phyloP scores from a whole-genome alignment of 2,113 vertebrate species.

The Tauraco erythrolophus region DNA sequence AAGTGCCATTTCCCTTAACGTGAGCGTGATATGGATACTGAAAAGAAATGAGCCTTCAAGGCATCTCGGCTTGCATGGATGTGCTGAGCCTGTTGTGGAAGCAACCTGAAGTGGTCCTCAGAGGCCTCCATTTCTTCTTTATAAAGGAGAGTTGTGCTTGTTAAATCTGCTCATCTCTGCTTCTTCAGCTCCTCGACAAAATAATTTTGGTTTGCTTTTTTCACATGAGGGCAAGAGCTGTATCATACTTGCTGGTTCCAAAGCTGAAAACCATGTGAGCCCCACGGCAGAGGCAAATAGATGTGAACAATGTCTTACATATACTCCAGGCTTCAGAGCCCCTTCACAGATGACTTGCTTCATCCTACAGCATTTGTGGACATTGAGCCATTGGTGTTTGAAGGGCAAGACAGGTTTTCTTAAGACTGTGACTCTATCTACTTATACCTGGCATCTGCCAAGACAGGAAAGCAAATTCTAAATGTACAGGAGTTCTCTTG shows the following conservation, averaged over 20 bases:
- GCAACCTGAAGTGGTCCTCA: not conserved
- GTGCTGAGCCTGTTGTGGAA: not conserved
- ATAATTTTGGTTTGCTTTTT: not conserved
- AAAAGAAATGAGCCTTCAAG: not conserved
- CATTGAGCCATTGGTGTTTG: not conserved
- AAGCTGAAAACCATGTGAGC: not conserved
- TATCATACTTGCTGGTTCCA: not conserved
- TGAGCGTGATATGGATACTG: fast-evolving
- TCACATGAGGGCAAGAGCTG: not conserved
- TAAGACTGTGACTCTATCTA: not conserved
- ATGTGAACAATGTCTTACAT: not conserved
- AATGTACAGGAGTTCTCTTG: not conserved
- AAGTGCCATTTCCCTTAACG: not conserved
- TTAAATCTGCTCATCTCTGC: not conserved
- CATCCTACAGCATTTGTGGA: not conserved
- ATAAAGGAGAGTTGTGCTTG: not conserved
- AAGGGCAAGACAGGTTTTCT: not conserved
- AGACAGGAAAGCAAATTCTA: not conserved
- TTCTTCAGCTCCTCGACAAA: not conserved
- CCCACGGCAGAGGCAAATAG: not conserved
- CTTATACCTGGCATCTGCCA: not conserved
- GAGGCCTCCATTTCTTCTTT: not conserved
- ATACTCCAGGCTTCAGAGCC: not conserved
- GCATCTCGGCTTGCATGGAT: not conserved
- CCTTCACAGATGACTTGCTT: not conserved